Evolutionary conservation across 64 coral and sea anemone genomes (phyloP).

Genomic region (Hydrozoanthus tunicans): DNA sequence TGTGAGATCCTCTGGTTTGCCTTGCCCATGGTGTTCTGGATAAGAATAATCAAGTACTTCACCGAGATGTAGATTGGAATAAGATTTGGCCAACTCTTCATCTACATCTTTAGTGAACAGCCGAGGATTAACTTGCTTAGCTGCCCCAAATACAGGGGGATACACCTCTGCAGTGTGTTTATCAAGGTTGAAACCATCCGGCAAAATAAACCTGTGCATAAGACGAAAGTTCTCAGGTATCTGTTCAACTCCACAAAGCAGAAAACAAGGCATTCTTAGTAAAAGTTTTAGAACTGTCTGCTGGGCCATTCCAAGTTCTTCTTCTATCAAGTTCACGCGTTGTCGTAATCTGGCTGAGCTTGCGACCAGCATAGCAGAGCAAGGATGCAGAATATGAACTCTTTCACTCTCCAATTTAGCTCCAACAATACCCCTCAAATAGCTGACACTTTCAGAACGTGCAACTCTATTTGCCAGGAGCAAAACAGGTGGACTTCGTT

Average conservation of each 20-base stretch:
- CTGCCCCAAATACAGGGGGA: conserved; percentile 60
- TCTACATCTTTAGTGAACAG: conserved; percentile 59
- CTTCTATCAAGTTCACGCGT: conserved; percentile 63
- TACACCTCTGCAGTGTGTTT: conserved; percentile 82
- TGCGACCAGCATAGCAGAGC: conserved; percentile 62
- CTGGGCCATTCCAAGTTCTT: conserved; percentile 87
- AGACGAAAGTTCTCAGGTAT: conserved; percentile 58
- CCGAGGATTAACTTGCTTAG: conserved; percentile 57
- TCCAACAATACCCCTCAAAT: conserved; percentile 69
- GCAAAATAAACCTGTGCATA: conserved; percentile 72
- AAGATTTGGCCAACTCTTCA: conserved; percentile 55
- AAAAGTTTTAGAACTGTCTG: conserved; percentile 71
- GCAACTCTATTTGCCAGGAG: conserved; percentile 51
- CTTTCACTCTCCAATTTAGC: conserved; percentile 1
- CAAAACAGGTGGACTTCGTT: conserved; percentile 76
- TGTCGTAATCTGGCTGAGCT: conserved; percentile 53
- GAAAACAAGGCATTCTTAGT: conserved; percentile 72
- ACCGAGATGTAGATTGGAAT: conserved; percentile 49
- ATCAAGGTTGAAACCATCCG: conserved; percentile 73
- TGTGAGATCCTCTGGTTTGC: conserved; percentile 76
- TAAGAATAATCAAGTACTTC: conserved; percentile 89
- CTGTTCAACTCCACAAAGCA: conserved; percentile 40
- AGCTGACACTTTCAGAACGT: conserved; percentile 51
- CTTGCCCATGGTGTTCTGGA: conserved; percentile 73
- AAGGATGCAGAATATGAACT: conserved; percentile 79